Base-by-base conservation (phyloP, 2,888 invertebrate species). In the Cacoxenus indagator region DNA sequence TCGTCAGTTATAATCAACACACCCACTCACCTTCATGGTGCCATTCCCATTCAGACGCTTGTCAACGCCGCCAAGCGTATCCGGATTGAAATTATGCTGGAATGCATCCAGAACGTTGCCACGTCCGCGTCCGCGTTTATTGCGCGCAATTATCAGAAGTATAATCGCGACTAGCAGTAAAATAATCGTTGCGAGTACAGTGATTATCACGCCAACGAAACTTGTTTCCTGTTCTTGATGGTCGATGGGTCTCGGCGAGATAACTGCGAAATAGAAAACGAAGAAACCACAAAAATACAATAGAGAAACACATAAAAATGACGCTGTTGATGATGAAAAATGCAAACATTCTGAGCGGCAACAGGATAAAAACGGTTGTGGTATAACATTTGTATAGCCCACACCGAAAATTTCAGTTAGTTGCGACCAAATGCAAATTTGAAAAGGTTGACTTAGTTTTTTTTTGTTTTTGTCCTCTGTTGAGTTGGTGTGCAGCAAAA, bases 121-220 rank as follows among this genome's bases (percentile, higher is more conserved):
- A 74, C 87, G 86, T 69, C 86, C 86, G 17, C 81, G 76, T 65
- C 71, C 81, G 65, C 90, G 90, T 78, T 92, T 91, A 85, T 92
- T 92, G 74, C 92, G 89, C 74, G 91, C 90, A 78, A 92, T 91
- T 87, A 94, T 92, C 87, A 93, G 91, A 75, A 91, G 89, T 85
- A 94, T 93, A 72, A 93, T 91, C 57, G 91, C 91, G 73, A 92
- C 90, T 69, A 93, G 90, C 82, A 94, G 89, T 73, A 94, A 89
- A 81, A 94, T 93, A 78, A 94, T 92, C 65, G 93, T 92, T 54
- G 92, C 92, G 78, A 94, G 89, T 68, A 92, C 90, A 64, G 93
- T 93, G 80, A 93, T 93, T 82, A 93, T 90, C 77, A 92, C 89
- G 73, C 92, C 92, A 78, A 92, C 91, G 72, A 88, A 88, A 87